Evolutionary conservation across 2,888 invertebrate species (phyloP).

Genomic region (Patella caerulea): DNA sequence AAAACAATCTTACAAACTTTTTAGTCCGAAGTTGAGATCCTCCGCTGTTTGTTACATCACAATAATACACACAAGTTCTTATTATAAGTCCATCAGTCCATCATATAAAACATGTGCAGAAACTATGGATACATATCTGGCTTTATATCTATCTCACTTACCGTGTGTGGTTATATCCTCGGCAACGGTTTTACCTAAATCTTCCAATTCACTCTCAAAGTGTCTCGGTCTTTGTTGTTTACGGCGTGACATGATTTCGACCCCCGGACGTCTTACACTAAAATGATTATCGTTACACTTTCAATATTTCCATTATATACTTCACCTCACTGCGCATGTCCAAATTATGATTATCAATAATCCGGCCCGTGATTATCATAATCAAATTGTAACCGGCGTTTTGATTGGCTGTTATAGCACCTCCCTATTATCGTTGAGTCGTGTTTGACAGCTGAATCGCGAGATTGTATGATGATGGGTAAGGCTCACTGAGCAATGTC

Average conservation of each 20-base stretch:
- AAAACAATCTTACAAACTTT: too few species aligned
- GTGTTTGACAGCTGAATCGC: constrained; percentile 1
- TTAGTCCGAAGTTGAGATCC: too few species aligned
- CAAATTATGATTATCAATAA: constrained; percentile 5
- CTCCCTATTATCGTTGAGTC: constrained; percentile 6
- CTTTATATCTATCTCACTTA: too few species aligned
- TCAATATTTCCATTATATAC: constrained; percentile 2
- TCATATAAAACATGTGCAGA: too few species aligned
- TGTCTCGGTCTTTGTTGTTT: not conserved
- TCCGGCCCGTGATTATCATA: not conserved
- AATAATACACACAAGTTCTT: too few species aligned
- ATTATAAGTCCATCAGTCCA: too few species aligned
- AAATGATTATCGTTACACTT: not conserved
- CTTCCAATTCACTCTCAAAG: not conserved
- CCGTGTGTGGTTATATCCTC: too few species aligned
- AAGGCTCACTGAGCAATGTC: not conserved
- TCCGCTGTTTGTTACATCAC: too few species aligned
- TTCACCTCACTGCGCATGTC: constrained; percentile 5
- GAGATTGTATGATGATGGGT: not conserved
- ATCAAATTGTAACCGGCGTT: not conserved
- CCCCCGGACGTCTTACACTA: not conserved
- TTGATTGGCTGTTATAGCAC: constrained; percentile 1
- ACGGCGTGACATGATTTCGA: not conserved
- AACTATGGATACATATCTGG: too few species aligned
- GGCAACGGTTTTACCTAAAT: not conserved